Base-by-base conservation (phyloP, 2,888 invertebrate genomes). In the Noctua comes region DNA sequence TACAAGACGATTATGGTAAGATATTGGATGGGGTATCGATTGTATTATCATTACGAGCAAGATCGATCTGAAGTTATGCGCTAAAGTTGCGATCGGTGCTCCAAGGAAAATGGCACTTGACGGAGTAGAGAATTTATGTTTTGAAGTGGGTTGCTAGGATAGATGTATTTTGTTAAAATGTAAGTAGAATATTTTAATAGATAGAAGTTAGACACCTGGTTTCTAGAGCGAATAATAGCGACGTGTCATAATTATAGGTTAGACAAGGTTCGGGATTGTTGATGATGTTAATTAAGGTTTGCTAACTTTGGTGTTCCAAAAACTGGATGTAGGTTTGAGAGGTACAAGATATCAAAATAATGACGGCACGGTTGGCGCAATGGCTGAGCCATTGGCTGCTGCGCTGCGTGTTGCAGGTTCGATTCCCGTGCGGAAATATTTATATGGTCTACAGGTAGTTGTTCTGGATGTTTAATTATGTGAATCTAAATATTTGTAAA, bases 1-100 rank as follows among this genome's bases (percentile, higher is more conserved):
- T 94, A 88, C 95, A 95, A 86, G 96, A 97, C 83, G 97, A 97
- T 88, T 96, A 96, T 83, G 96, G 96, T 96, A 92, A 94, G 94
- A 82, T 80, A 82, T 74, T 77, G 82, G 75, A 80, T 72, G 79
- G 75, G 71, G 76, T 76, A 85, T 85, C 79, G 62, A 88, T 80
- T 73, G 54, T 65, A 79, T 79, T 81, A 78, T 70, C 74, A 78
- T 85, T 87, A 82, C 74, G 65, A 75, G 69, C 51, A 24, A 62
- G 65, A 84, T 82, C 80, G 79, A 80, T 83, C 75, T 73, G 48
- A 40, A 85, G 85, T 85, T 82, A 51, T 8, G 27, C 65, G 66
- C 64, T 86, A 27, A 68, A 86, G 57, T 74, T 64, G 11, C 21
- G 11, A n/a, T n/a, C n/a, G n/a, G n/a, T n/a, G n/a, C n/a, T n/a